Evolutionary conservation across 1,140 invertebrate species (phyloP), one percentile per base, ranked within the genome.

Genomic region (Lepidotrigona ventralis): DNA sequence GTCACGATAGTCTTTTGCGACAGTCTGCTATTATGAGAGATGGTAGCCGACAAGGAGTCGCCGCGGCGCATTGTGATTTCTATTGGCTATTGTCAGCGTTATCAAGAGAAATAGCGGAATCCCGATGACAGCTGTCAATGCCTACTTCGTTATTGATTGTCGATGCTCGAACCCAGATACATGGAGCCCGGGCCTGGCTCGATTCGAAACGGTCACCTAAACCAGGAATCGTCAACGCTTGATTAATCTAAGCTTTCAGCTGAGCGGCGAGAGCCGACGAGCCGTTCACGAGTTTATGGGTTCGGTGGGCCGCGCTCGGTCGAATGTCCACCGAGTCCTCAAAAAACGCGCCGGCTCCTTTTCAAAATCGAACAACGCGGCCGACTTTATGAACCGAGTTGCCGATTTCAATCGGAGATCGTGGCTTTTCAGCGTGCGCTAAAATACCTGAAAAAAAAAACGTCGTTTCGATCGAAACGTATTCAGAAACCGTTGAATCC

Each of bases 91-190:
- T 88, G 80, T 78, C 70, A 60, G 60, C 73, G 77, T 85, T 83
- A 86, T 86, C 77, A 39, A 72, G 54, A 77, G 73, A 76, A 86
- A 86, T 73, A 70, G 68, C 74, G 71, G 84, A 56, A 75, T 86
- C 83, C 74, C 79, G 71, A 80, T 79, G 76, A 79, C 81, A 83
- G 68, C 73, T 72, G 77, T 63, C 56, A 33, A 79, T 82, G 73
- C 73, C 78, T 86, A 83, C 80, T 88, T 83, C 78, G 73, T 83
- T 83, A 88, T 88, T 85, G 87, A 88, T 88, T 77, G 86, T 76
- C 81, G 86, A 39, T 56, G 60, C 68, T 81, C 56, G 76, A 80
- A 66, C 39, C 56, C 64, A 76, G 87, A 83, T 88, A 69, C 33
- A 33, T 0, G 6, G 39, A 46, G 77, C 75, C 26, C 8, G 8